These are phyloP conservation scores for Beris chalybata DNA, from an alignment of 2,888 invertebrate genomes.

Conservation along the genomic window DNA sequence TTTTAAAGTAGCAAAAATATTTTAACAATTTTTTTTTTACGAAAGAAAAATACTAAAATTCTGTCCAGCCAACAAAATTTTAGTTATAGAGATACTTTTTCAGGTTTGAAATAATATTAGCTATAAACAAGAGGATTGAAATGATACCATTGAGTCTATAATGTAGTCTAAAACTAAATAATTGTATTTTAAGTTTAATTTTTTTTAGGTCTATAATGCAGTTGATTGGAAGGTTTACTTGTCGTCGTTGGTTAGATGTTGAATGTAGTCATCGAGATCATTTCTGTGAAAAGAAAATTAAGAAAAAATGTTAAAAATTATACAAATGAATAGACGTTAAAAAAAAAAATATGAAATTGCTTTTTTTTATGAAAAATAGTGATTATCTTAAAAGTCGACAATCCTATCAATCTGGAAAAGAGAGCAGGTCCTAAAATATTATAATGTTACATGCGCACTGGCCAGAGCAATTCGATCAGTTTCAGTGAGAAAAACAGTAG, in stretches of 20 bases:
- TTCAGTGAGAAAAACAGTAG: too few relatives aligned
- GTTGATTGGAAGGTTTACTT: constrained; percentile 36
- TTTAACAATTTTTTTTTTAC: too few relatives aligned
- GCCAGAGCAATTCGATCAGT: too few relatives aligned
- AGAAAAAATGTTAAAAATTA: constrained; percentile 13
- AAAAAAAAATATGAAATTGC: not conserved
- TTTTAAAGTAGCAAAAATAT: too few relatives aligned
- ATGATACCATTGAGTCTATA: not conserved
- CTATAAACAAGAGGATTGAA: not conserved
- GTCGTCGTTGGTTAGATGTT: constrained; percentile 42
- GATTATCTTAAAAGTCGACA: too few relatives aligned
- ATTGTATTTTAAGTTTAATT: not conserved
- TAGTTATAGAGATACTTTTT: not conserved
- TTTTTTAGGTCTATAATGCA: not conserved
- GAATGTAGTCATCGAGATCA: constrained; percentile 45
- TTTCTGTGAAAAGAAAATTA: constrained; percentile 42
- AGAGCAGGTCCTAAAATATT: too few relatives aligned
- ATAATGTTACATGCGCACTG: too few relatives aligned
- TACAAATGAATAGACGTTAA: not conserved
- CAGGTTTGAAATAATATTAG: not conserved
- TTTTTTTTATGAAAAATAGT: too few relatives aligned
- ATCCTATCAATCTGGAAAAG: too few relatives aligned
- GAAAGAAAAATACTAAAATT: not conserved
- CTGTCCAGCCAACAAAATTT: constrained; percentile 21
- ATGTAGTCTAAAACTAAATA: not conserved